Conservation (phyloP, 2,888 invertebrate species). For the Formica aserva region DNA sequence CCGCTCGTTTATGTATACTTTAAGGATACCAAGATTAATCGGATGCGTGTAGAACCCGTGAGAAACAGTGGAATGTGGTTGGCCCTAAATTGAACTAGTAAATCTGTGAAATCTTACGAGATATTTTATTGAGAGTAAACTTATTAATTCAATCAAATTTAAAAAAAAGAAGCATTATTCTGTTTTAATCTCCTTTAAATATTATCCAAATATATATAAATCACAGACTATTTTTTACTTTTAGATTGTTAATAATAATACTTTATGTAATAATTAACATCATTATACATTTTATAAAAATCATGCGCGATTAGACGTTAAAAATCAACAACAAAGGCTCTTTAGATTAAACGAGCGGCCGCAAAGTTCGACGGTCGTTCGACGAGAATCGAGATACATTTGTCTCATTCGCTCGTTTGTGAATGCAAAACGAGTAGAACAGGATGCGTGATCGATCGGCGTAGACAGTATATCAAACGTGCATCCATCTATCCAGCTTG, state of each 20-base stretch:
- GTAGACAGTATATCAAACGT: slow-evolving; percentile 61
- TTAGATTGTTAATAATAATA: not conserved
- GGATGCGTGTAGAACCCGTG: slow-evolving; percentile 24
- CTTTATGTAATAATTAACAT: not conserved
- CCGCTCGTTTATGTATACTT: slow-evolving; percentile 55
- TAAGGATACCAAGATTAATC: slow-evolving; percentile 51
- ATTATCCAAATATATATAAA: not conserved
- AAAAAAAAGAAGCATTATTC: not conserved
- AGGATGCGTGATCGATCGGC: slow-evolving; percentile 66
- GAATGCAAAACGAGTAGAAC: slow-evolving; percentile 57
- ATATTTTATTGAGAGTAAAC: not conserved
- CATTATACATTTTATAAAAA: slow-evolving; percentile 60
- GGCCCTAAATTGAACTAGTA: slow-evolving; percentile 15
- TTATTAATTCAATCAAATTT: not conserved
- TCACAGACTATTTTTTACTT: not conserved
- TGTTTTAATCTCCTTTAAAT: not conserved
- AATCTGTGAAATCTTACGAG: slow-evolving; percentile 18
- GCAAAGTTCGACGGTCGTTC: slow-evolving; percentile 65
- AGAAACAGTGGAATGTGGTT: slow-evolving; percentile 1
- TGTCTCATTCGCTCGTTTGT: slow-evolving; percentile 49
- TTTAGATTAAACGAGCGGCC: slow-evolving; percentile 65
- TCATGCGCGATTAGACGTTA: slow-evolving; percentile 65
- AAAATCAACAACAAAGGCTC: slow-evolving; percentile 57
- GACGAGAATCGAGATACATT: slow-evolving; percentile 18
- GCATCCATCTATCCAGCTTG: slow-evolving; percentile 61